Conservation (phyloP, 2,888 invertebrate species). For the Cacoxenus indagator region DNA sequence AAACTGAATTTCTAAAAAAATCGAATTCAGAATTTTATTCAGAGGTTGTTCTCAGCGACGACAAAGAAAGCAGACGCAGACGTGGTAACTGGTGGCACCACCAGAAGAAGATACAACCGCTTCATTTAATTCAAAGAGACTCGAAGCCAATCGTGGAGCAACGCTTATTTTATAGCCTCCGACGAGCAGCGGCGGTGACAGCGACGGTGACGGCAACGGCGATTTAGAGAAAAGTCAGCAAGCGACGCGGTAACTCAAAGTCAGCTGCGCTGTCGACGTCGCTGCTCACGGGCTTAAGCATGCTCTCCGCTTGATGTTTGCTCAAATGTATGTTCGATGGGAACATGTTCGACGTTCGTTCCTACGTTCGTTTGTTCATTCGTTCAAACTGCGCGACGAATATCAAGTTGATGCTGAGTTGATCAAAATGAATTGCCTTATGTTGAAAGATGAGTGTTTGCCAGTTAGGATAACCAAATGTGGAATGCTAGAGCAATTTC, state of each 20-base stretch:
- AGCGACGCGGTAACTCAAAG: slow-evolving; percentile 41
- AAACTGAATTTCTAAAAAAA: neutral
- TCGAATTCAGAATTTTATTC: too few relatives aligned
- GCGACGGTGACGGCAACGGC: slow-evolving; percentile 26
- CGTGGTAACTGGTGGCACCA: slow-evolving; percentile 49
- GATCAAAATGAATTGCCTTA: neutral
- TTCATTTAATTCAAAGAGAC: slow-evolving; percentile 72
- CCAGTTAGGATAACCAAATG: neutral
- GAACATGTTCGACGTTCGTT: neutral
- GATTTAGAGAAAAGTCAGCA: slow-evolving; percentile 15
- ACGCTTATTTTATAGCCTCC: slow-evolving; percentile 72
- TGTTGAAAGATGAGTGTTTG: neutral
- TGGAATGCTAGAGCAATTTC: too few relatives aligned
- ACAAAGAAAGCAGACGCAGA: neutral
- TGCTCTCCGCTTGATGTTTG: neutral
- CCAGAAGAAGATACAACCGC: slow-evolving; percentile 69
- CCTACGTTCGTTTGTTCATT: too few relatives aligned
- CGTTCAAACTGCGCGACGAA: neutral
- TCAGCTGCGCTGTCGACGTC: slow-evolving; percentile 35
- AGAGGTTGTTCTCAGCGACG: neutral
- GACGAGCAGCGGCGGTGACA: slow-evolving; percentile 59
- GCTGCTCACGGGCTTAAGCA: neutral
- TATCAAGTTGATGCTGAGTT: neutral
- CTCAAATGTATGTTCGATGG: neutral
- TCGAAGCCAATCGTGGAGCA: slow-evolving; percentile 71